Conservation (phyloP, 2,797 vertebrate genomes). For the Hypotaenidia philippensis region DNA sequence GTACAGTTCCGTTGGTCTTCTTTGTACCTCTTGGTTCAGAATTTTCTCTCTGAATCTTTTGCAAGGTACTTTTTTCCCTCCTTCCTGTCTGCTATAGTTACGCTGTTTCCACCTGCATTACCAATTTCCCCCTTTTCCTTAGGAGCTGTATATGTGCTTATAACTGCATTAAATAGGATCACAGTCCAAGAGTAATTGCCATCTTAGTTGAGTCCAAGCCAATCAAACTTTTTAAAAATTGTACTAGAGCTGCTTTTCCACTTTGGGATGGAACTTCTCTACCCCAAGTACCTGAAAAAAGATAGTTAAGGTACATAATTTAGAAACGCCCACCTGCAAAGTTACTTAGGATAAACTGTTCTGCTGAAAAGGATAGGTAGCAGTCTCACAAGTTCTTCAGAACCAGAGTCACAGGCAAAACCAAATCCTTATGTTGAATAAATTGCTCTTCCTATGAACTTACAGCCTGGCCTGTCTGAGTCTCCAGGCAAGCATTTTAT, state of each 20-base stretch:
- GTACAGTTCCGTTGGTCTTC: background rate
- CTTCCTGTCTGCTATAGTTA: background rate
- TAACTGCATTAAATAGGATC: background rate
- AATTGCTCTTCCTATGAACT: background rate
- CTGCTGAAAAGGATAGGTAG: background rate
- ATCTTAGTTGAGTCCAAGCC: background rate
- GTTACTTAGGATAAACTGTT: background rate
- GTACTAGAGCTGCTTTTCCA: background rate
- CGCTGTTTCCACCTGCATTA: background rate
- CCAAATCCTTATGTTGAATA: background rate
- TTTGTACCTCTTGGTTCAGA: slow-evolving; percentile 43
- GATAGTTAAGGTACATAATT: background rate
- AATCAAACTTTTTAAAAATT: background rate
- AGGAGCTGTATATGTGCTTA: background rate
- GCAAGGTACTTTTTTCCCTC: background rate
- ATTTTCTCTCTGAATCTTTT: background rate
- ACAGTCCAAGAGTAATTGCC: background rate
- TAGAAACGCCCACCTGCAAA: background rate
- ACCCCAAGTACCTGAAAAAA: background rate
- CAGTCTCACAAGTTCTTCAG: background rate
- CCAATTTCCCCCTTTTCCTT: background rate
- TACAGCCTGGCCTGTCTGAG: background rate
- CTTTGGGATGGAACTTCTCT: background rate
- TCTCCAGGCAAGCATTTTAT: background rate
- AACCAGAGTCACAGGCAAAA: background rate